Conservation (phyloP, 2,113 vertebrate species). For the Nettapus auritus region DNA sequence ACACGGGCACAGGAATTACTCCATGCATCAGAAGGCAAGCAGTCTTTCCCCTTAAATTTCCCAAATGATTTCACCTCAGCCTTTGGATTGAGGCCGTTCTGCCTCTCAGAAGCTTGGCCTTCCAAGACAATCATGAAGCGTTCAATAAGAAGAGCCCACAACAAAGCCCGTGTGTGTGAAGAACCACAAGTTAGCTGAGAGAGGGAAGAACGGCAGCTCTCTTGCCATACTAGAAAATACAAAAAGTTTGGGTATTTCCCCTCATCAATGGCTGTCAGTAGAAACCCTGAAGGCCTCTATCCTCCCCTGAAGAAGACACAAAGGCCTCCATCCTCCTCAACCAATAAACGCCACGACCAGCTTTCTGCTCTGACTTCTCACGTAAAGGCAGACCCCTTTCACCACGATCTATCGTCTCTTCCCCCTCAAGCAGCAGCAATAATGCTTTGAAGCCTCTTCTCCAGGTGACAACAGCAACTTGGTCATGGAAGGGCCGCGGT, state of each 20-base stretch:
- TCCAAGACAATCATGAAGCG: not conserved
- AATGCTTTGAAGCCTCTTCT: not conserved
- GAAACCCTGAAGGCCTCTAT: not conserved
- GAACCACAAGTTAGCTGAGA: not conserved
- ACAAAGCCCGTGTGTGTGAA: not conserved
- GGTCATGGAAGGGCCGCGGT: not conserved
- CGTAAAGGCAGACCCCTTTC: not conserved
- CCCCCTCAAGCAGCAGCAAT: not conserved
- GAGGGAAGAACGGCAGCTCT: not conserved
- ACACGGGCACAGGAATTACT: not conserved
- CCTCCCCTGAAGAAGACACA: too few species aligned
- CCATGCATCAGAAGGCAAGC: not conserved
- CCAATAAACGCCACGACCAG: fast-evolving
- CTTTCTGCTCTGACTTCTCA: not conserved
- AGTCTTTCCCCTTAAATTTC: not conserved
- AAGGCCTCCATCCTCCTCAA: not conserved
- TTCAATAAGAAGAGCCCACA: not conserved
- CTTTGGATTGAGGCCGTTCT: not conserved
- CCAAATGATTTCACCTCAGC: not conserved
- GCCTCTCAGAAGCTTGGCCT: not conserved
- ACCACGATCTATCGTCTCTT: not conserved
- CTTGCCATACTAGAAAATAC: not conserved
- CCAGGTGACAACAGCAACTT: not conserved
- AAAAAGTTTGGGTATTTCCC: not conserved
- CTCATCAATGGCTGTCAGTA: not conserved